Percentiles rank a stretch among this genome's conserved stretches.
Evolutionary conservation across 2,797 vertebrate species (phyloP).

Genomic region (Bradypodion pumilum): DNA sequence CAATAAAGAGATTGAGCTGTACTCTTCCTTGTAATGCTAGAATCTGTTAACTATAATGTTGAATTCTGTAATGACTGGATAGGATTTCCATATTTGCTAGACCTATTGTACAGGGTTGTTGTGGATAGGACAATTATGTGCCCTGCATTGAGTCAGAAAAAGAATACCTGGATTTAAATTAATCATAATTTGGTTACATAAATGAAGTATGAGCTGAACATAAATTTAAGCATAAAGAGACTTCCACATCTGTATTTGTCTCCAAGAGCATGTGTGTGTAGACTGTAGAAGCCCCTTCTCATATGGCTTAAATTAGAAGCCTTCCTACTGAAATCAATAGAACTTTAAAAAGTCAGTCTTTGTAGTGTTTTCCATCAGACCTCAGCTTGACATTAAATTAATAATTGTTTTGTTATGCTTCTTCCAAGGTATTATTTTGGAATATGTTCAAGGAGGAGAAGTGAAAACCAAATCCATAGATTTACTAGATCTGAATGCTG

Average conservation of each 20-base stretch:
- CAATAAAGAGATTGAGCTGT: too few relatives aligned
- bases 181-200: too few relatives aligned
- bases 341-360: neutral
- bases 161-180: neutral
- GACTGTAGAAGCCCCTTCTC: neutral
- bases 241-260: neutral
- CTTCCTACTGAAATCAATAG: slow-evolving; percentile 17
- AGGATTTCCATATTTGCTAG: too few relatives aligned
- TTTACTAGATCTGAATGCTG: slow-evolving; percentile 83
- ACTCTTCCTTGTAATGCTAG: too few relatives aligned
- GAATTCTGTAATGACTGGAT: too few relatives aligned
- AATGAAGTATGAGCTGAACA: too few relatives aligned
- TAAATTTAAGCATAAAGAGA: too few relatives aligned
- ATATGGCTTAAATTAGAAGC: neutral
- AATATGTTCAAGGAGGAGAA: slow-evolving; percentile 84
- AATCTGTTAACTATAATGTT: too few relatives aligned
- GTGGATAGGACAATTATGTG: neutral
- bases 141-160: neutral
- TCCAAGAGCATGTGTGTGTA: neutral
- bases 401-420: slow-evolving; percentile 27
- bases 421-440: slow-evolving; percentile 88
- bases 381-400: neutral
- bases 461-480: slow-evolving; percentile 89
- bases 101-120: neutral
- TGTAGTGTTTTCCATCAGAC: slow-evolving; percentile 9